Evolutionary conservation across 2,888 invertebrate genomes (phyloP).

Genomic region (Thymelicus sylvestris): DNA sequence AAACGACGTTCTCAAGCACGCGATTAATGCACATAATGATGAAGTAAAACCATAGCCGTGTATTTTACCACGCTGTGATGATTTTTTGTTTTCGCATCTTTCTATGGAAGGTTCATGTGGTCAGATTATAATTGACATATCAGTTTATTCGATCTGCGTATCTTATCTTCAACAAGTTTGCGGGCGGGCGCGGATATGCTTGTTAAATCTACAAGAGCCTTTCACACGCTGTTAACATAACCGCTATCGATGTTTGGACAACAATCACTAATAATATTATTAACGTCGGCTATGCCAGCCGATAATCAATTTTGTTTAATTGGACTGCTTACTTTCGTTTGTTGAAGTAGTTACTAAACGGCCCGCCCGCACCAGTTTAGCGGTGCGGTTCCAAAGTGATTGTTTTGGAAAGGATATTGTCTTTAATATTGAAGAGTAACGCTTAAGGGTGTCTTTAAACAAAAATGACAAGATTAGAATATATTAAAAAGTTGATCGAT

Average conservation of each 20-base stretch:
- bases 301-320: conserved; percentile 38
- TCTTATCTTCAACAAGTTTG: conserved; percentile 47
- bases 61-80: no score
- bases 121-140: conserved; percentile 45
- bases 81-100: conserved; percentile 5
- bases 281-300: conserved; percentile 27
- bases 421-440: no score
- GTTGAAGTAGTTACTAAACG: not conserved
- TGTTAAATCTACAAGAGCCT: conserved; percentile 66
- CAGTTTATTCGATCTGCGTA: conserved; percentile 44
- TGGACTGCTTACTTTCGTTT: not conserved
- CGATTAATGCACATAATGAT: no score
- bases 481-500: not conserved
- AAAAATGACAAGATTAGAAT: no score
- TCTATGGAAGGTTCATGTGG: conserved; percentile 27
- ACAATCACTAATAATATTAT: conserved; percentile 9
- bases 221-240: conserved; percentile 49
- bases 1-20: no score
- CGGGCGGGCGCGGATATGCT: conserved; percentile 46
- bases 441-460: no score
- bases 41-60: no score
- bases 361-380: no score
- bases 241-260: conserved; percentile 36
- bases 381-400: no score
- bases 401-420: no score